Conservation (phyloP, 2,888 invertebrate species). For the Phengaris alcon region DNA sequence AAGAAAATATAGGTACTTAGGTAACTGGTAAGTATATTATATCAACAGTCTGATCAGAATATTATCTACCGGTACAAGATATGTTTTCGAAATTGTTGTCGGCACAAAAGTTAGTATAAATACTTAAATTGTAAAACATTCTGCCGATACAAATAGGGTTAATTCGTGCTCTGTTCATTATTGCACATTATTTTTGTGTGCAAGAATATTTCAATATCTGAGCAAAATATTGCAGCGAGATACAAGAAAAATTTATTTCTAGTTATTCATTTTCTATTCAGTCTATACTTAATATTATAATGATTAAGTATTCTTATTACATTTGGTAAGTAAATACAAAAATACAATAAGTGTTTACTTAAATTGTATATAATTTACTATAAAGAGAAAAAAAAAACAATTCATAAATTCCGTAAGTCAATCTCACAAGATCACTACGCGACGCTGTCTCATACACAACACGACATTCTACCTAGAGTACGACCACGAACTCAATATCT, state of each 20-base stretch:
- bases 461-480: background rate
- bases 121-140: too few species aligned
- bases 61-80: background rate
- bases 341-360: background rate
- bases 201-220: background rate
- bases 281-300: background rate
- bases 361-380: background rate
- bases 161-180: too few species aligned
- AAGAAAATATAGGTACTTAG: background rate
- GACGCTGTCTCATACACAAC: background rate
- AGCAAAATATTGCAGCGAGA: conserved; percentile 7
- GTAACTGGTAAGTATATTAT: background rate
- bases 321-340: background rate
- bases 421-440: background rate
- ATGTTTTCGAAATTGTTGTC: background rate
- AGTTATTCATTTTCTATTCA: background rate
- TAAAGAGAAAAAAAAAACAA: background rate
- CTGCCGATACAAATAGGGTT: too few species aligned
- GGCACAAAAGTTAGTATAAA: too few species aligned
- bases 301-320: background rate
- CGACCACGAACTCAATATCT: too few species aligned
- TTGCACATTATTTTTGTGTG: too few species aligned
- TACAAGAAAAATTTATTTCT: background rate
- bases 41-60: background rate
- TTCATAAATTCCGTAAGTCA: background rate